Percentiles rank a stretch among this genome's conserved stretches.
Evolutionary conservation across 2,888 invertebrate genomes (phyloP).

Genomic region (Pristionchus japonicus): DNA sequence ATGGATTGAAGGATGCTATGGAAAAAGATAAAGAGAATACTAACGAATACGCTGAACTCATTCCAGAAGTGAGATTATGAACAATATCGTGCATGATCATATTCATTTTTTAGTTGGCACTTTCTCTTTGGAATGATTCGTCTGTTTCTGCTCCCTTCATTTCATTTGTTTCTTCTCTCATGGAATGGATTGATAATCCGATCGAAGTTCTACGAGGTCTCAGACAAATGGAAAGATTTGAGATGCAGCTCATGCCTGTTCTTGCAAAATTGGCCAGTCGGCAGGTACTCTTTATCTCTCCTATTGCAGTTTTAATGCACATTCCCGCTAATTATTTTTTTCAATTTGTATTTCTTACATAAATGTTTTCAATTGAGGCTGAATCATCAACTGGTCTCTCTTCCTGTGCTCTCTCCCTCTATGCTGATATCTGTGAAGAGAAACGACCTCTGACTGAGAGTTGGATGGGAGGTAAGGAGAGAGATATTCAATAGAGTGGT

Average conservation of each 20-base stretch:
- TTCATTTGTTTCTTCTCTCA: slow-evolving; percentile 9
- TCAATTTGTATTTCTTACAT: no score
- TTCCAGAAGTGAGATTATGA: slow-evolving; percentile 8
- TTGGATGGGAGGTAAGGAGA: slow-evolving; percentile 43
- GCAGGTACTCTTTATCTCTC: not conserved
- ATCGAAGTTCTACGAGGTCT: not conserved
- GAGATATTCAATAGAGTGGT: no score
- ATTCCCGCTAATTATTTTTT: no score
- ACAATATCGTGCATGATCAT: not conserved
- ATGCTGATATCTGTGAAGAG: slow-evolving; percentile 48
- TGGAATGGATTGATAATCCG: not conserved
- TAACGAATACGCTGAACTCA: not conserved
- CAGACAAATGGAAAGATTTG: slow-evolving; percentile 55
- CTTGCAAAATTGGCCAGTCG: slow-evolving; percentile 56
- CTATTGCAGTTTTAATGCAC: no score
- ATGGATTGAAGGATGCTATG: not conserved
- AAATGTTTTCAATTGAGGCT: not conserved
- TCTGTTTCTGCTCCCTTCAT: not conserved
- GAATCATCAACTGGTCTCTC: not conserved
- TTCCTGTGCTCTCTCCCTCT: slow-evolving; percentile 43
- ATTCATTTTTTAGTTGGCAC: not conserved
- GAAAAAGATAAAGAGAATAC: not conserved
- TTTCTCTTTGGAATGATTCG: not conserved
- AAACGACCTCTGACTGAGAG: slow-evolving; percentile 50
- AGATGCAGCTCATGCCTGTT: slow-evolving; percentile 62